Evolutionary conservation across 2,888 invertebrate genomes (phyloP).

Genomic region (Ennomos fuscantarius): DNA sequence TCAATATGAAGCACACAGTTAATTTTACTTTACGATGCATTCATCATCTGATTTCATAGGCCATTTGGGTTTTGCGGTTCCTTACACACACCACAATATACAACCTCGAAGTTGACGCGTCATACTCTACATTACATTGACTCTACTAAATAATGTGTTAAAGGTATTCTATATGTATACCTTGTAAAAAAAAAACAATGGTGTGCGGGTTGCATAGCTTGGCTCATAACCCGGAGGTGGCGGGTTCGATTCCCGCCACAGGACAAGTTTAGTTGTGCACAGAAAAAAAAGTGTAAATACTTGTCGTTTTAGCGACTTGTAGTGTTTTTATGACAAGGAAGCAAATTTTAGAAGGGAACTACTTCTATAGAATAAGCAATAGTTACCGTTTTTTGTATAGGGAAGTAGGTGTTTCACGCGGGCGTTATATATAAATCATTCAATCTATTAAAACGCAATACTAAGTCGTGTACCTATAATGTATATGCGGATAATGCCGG

Average conservation of each 20-base stretch:
- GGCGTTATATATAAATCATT: conserved; percentile 20
- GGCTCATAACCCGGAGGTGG: no score
- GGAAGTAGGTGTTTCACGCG: conserved; percentile 17
- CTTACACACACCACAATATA: conserved; percentile 23
- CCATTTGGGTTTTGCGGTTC: conserved; percentile 31
- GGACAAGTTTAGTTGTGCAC: no score
- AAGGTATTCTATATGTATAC: no score
- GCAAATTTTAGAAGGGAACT: no score
- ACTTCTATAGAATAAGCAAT: not conserved
- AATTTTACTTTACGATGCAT: conserved; percentile 26
- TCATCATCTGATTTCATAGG: conserved; percentile 28
- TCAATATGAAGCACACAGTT: conserved; percentile 2
- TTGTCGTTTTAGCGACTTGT: no score
- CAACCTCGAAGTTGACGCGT: conserved; percentile 12
- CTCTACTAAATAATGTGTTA: no score
- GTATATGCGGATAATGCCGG: conserved; percentile 11
- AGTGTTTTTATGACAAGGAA: no score
- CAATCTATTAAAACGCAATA: conserved; percentile 13
- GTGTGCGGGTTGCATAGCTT: no score
- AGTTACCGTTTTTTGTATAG: conserved; percentile 3
- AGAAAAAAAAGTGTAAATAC: no score
- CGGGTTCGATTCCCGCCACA: no score
- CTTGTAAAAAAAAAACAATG: no score
- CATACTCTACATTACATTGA: no score
- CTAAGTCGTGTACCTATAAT: not conserved